Base-by-base conservation (phyloP, 2,113 vertebrate genomes). In the Campylorhamphus procurvoides region DNA sequence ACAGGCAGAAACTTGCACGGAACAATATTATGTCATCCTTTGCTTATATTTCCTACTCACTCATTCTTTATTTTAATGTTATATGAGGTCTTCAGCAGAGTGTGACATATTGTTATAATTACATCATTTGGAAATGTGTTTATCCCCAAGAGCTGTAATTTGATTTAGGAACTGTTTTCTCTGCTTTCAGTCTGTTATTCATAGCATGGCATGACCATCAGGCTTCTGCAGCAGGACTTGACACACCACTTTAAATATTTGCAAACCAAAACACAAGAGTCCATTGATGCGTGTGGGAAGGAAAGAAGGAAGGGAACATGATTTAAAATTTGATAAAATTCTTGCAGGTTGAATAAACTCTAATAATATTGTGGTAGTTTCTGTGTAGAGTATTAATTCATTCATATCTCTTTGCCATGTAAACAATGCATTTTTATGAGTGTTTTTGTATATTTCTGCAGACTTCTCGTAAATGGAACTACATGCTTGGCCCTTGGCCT, bases 61-160 rank as follows among this genome's bases (percentile, higher is more conserved):
- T 95, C 83, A 63, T 97, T 97, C 92, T 97, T 97, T 97, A 95
- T 97, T 77, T 97, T 93, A 94, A 93, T 95, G 82, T 96, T 97
- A 92, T 95, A 97, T 95, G 97, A 97, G 92, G 96, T 98, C 96
- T 96, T 93, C 94, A 96, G 74, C 66, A n/a, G 95, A 68, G 92
- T 94, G 88, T 97, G 95, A 94, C 96, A 97, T 98, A 95, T 96
- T 98, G 89, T 98, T 97, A 85, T 94, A 97, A 97, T 98, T 97
- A 97, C 81, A 94, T 97, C 97, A 97, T 96, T 97, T 94, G 56
- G 87, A 97, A 97, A 95, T 85, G 89, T 96, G 95, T 97, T 97
- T 98, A 96, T 98, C 95, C 97, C 96, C 85, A 93, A 74, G 92
- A 96, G 86, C 33, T 58, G 40, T 40, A 92, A 95, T 96, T 98